phyloP scores from a whole-genome alignment of 2,888 invertebrate genomes.

The Hydropsyche betteni region DNA sequence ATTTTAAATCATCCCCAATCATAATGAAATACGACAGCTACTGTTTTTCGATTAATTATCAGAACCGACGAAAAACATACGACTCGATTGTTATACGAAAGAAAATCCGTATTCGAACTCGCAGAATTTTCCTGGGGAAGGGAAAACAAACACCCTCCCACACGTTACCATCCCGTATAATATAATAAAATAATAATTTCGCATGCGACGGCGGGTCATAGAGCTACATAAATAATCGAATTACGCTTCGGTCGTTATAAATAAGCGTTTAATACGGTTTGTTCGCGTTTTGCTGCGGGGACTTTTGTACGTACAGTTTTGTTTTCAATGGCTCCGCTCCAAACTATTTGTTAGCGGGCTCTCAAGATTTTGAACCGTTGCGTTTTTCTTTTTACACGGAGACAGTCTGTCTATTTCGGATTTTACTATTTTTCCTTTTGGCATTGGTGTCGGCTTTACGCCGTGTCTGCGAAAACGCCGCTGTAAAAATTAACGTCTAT shows the following conservation, averaged over 20 bases:
- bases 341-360: slow-evolving; percentile 61
- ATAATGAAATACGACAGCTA: slow-evolving; percentile 7
- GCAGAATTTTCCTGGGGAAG: too few relatives aligned
- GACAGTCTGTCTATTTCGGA: slow-evolving; percentile 49
- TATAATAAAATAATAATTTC: slow-evolving; percentile 18
- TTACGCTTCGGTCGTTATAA: slow-evolving; percentile 32
- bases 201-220: slow-evolving; percentile 24
- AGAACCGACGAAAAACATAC: too few relatives aligned
- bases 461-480: neutral
- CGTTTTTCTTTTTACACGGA: slow-evolving; percentile 41
- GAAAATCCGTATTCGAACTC: too few relatives aligned
- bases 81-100: too few relatives aligned
- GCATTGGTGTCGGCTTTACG: slow-evolving; percentile 45
- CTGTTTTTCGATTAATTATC: too few relatives aligned
- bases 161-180: slow-evolving; percentile 12
- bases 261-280: slow-evolving; percentile 41
- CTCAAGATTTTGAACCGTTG: slow-evolving; percentile 42
- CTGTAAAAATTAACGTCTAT: too few relatives aligned
- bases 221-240: slow-evolving; percentile 29
- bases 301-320: slow-evolving; percentile 53
- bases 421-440: slow-evolving; percentile 48
- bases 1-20: slow-evolving; percentile 9
- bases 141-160: slow-evolving; percentile 16
- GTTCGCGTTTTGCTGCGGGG: slow-evolving; percentile 30
- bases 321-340: slow-evolving; percentile 63